A percentile compares a stretch with the other conserved stretches of the same genome.
phyloP scores from a whole-genome alignment of 2,113 vertebrate genomes.

The Callorhinus ursinus region DNA sequence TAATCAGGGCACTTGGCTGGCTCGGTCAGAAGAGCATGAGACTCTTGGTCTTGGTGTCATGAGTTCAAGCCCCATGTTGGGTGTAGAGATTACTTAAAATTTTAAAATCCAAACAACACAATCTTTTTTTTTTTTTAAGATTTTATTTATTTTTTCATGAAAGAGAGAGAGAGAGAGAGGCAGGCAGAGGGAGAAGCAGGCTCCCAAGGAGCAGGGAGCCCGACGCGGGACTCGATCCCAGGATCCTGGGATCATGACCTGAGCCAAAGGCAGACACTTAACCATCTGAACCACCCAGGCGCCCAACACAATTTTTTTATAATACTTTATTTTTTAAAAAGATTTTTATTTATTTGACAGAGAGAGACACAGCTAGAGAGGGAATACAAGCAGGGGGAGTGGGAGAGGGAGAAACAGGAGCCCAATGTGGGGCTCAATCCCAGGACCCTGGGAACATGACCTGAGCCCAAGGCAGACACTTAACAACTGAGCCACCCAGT shows the following conservation, averaged over 20 bases:
- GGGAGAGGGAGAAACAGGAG: neutral
- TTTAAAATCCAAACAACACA: neutral
- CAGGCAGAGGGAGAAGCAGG: too few relatives aligned
- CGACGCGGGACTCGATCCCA: too few relatives aligned
- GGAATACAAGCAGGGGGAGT: too few relatives aligned
- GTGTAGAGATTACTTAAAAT: neutral
- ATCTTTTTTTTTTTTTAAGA: neutral
- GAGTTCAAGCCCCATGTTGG: neutral
- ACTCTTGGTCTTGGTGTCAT: neutral
- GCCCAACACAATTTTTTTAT: too few relatives aligned
- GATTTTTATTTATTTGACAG: neutral
- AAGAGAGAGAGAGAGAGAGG: too few relatives aligned
- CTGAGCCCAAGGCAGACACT: neutral
- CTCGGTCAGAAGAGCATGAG: neutral
- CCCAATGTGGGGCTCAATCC: neutral
- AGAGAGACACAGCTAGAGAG: too few relatives aligned
- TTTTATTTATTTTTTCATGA: too few relatives aligned
- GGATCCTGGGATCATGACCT: too few relatives aligned
- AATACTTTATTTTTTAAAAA: neutral
- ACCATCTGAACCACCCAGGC: too few relatives aligned
- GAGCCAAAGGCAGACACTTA: too few relatives aligned
- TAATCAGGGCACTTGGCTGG: neutral
- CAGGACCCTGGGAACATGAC: neutral
- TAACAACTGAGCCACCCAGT: neutral
- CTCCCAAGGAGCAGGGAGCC: too few relatives aligned